Conservation (phyloP, 2,797 vertebrate species). For the Chaenodraco wilsoni region DNA sequence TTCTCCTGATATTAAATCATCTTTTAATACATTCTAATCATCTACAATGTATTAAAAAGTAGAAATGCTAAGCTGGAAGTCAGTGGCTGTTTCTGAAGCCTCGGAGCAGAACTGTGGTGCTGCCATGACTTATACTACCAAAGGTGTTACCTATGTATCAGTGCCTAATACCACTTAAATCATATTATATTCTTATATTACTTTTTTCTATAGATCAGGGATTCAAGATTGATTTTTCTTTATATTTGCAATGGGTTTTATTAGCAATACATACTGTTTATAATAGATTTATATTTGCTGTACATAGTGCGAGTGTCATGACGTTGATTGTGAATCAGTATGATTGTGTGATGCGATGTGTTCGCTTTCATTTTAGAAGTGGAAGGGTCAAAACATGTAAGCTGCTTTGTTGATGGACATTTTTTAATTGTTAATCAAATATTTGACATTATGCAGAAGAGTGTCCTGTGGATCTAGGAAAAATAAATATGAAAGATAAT, state of each 20-base stretch:
- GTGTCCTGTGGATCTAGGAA: slow-evolving; percentile 26
- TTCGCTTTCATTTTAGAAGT: not conserved
- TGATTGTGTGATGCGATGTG: not conserved
- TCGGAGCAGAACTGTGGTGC: not conserved
- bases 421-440: slow-evolving; percentile 7
- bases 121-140: not conserved
- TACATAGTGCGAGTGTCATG: not conserved
- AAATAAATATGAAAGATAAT: slow-evolving; percentile 23
- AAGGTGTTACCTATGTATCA: not conserved
- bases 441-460: not conserved
- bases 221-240: not conserved
- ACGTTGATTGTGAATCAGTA: not conserved
- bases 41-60: not conserved
- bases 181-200: not conserved
- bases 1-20: not conserved
- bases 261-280: not conserved
- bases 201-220: slow-evolving; percentile 2
- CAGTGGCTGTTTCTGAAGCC: too few species aligned
- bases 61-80: not conserved
- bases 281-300: not conserved
- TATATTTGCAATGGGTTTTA: not conserved
- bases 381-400: too few species aligned
- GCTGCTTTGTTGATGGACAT: not conserved
- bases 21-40: not conserved
- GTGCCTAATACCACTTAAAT: not conserved